These are phyloP conservation scores for Eucera pruinosa DNA, from an alignment of 2,888 invertebrate species.

Conservation along the genomic window DNA sequence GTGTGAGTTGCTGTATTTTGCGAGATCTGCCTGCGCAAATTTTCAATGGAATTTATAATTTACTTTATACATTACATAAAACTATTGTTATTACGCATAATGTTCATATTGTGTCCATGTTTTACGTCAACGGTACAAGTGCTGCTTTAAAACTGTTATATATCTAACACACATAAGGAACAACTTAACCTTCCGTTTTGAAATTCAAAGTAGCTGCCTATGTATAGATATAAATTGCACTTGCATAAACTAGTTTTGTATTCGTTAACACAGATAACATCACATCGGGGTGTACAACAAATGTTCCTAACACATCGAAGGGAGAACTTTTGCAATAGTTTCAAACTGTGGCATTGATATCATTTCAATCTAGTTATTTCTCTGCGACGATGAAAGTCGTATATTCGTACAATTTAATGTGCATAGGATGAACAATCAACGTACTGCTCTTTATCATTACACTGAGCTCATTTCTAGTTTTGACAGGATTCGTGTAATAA, in stretches of 20 bases:
- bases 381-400: background rate
- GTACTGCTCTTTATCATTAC: background rate
- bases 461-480: background rate
- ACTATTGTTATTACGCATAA: too few relatives aligned
- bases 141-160: background rate
- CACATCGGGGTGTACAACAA: background rate
- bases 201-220: constrained; percentile 6
- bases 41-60: too few relatives aligned
- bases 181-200: background rate
- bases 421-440: background rate
- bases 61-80: too few relatives aligned
- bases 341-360: constrained; percentile 2
- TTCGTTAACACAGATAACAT: constrained; percentile 23
- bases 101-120: too few relatives aligned
- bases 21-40: too few relatives aligned
- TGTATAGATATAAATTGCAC: background rate
- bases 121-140: background rate
- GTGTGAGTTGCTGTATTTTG: too few relatives aligned
- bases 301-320: background rate
- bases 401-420: background rate
- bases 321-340: constrained; percentile 4
- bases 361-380: background rate
- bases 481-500: background rate
- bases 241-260: background rate
- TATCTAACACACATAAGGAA: background rate